A percentile compares a stretch with the other conserved stretches of the same genome.
phyloP scores from a whole-genome alignment of 1,140 invertebrate genomes.

The Theocolax elegans region DNA sequence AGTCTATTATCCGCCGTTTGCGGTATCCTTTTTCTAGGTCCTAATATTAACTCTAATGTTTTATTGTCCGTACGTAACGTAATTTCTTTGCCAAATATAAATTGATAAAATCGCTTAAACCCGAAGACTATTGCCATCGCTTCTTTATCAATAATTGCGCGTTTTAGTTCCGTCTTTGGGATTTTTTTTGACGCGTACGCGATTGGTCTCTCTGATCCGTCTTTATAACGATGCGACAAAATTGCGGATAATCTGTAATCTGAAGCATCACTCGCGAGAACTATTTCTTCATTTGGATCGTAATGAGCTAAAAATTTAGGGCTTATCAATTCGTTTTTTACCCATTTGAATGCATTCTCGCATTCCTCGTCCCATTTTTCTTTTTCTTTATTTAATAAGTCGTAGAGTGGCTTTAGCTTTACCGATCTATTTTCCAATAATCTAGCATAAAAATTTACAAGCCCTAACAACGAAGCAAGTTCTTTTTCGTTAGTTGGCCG shows the following conservation, averaged over 20 bases:
- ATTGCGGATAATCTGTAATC: not conserved
- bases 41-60: not conserved
- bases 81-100: not conserved
- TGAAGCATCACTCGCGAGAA: not conserved
- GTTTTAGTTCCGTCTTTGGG: not conserved
- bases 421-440: not conserved
- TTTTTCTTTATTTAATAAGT: constrained; percentile 2
- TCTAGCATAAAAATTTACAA: constrained; percentile 8
- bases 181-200: constrained; percentile 10
- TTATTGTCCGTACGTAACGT: not conserved
- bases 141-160: constrained; percentile 20
- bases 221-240: not conserved
- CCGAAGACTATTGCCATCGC: constrained; percentile 6
- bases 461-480: not conserved
- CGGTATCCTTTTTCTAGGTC: not conserved
- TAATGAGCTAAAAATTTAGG: not conserved
- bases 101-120: not conserved
- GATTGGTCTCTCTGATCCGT: constrained; percentile 4
- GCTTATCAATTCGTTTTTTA: constrained; percentile 1
- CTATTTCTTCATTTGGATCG: not conserved
- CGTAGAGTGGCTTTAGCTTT: not conserved
- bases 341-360: not conserved
- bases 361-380: not conserved
- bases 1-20: not conserved
- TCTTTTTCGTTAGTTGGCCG: not conserved